Base-by-base conservation (phyloP, 2,797 vertebrate species). In the Molossus alvarezi region DNA sequence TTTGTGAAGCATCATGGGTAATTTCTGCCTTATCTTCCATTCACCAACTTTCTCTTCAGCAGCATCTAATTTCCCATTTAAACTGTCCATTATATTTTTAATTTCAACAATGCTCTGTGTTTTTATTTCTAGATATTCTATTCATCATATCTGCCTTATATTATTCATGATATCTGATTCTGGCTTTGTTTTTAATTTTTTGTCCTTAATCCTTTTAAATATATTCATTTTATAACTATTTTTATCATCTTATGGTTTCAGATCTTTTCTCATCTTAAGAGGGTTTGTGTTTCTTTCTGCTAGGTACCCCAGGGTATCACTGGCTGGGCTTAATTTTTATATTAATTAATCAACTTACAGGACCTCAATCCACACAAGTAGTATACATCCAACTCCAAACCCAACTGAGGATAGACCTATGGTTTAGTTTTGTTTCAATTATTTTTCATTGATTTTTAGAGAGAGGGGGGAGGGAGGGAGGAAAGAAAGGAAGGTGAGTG, bases 81-180 rank as follows among this genome's bases (percentile, higher is more conserved):
- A 79, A 73, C 13, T 85, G n/a, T 13, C 9, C 51, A 65, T 45
- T 29, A 72, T 65, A 25, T 23, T 80, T 88, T 93, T 33, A 64
- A 45, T 75, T 65, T 57, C 20, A 33, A 69, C 20, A 33, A 69
- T 69, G 33, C 20, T 67, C 27, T 73, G n/a, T n/a, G 15, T 62
- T 91, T 92, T 77, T 71, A 89, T 51, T 88, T 93, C 29, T 89
- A 29, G 77, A 82, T 88, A 96, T 62, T 85, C n/a, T 93, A 37
- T 81, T 81, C 85, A 62, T 82, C 62, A 51, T 45, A 73, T 57
- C 11, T 65, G 33, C 27, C 71, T 90, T 82, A 85, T 87, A 73
- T 73, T 82, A 60, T 77, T 91, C 10, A 5, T n/a, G 13, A 45
- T 80, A 73, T 82, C 33, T 77, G 51, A n/a, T 73, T 88, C n/a